Evolutionary conservation across 1,140 invertebrate genomes (phyloP).

Genomic region (Paracyclopina nana): DNA sequence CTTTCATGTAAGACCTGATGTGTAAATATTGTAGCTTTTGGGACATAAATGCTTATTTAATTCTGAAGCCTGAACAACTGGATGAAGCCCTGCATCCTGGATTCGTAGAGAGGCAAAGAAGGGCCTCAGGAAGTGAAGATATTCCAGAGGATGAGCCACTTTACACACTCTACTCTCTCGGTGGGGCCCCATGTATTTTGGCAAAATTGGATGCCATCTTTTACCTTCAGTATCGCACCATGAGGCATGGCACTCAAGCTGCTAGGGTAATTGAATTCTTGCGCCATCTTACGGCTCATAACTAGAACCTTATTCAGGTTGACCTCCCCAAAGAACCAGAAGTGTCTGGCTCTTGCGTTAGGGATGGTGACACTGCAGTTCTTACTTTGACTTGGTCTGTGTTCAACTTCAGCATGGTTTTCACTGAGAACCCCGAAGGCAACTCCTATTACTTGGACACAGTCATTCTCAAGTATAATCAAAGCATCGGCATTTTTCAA

Average conservation of each 20-base stretch:
- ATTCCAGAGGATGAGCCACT: neutral
- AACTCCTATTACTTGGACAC: conserved; percentile 13
- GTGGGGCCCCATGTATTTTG: conserved; percentile 10
- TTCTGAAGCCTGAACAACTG: neutral
- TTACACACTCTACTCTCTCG: conserved; percentile 3
- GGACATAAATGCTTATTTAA: no score
- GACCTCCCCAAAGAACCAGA: neutral
- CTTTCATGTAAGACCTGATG: no score
- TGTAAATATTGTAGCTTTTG: no score
- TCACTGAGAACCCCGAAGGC: conserved; percentile 9
- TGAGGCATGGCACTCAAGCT: neutral
- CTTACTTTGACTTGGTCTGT: conserved; percentile 5
- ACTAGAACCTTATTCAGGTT: no score
- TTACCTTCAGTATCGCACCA: neutral
- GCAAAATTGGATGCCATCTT: conserved; percentile 7
- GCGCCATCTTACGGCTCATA: no score
- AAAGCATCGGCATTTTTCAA: neutral
- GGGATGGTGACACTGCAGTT: neutral
- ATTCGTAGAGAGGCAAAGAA: neutral
- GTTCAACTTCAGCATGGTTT: conserved; percentile 9
- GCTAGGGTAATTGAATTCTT: no score
- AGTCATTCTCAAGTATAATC: neutral
- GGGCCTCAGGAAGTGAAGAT: conserved; percentile 3
- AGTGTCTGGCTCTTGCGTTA: neutral
- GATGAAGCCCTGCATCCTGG: neutral